Conservation (phyloP, 2,113 vertebrate genomes). For the Eudorcas thomsonii region DNA sequence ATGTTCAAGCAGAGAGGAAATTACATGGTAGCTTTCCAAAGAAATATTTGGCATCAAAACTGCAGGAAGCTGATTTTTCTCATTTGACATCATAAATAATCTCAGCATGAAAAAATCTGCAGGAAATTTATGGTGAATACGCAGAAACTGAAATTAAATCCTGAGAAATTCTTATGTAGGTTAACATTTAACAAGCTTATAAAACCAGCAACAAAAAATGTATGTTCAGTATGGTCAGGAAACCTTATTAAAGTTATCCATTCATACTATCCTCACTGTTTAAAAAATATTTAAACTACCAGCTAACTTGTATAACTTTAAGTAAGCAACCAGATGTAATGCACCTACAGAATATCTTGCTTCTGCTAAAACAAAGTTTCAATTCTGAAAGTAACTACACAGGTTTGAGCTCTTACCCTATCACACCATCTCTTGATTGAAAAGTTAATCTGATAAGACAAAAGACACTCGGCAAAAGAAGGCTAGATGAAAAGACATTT, state of each 20-base stretch:
- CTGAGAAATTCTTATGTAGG: background rate
- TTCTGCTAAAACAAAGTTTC: background rate
- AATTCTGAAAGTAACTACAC: background rate
- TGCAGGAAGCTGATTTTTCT: constrained; percentile 49
- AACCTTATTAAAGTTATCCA: background rate
- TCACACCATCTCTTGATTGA: background rate
- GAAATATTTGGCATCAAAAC: constrained; percentile 43
- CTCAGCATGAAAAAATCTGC: constrained; percentile 37
- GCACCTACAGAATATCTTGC: background rate
- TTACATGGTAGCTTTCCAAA: constrained; percentile 59
- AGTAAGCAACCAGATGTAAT: background rate
- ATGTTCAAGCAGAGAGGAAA: constrained; percentile 64
- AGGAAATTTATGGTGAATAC: constrained; percentile 23
- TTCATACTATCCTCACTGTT: background rate
- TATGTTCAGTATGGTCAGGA: background rate
- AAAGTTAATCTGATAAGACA: background rate
- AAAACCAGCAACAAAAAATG: constrained; percentile 6
- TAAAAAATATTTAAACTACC: background rate
- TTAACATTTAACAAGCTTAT: constrained; percentile 30
- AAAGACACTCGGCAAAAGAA: background rate
- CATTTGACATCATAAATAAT: constrained; percentile 47
- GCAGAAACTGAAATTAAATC: constrained; percentile 16
- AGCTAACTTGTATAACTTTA: background rate
- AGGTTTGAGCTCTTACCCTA: background rate
- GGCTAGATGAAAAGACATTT: background rate